Percentiles rank a stretch among this genome's conserved stretches.
These are phyloP conservation scores for Melitaea cinxia DNA, from an alignment of 1,140 invertebrate genomes.

Conservation along the genomic window DNA sequence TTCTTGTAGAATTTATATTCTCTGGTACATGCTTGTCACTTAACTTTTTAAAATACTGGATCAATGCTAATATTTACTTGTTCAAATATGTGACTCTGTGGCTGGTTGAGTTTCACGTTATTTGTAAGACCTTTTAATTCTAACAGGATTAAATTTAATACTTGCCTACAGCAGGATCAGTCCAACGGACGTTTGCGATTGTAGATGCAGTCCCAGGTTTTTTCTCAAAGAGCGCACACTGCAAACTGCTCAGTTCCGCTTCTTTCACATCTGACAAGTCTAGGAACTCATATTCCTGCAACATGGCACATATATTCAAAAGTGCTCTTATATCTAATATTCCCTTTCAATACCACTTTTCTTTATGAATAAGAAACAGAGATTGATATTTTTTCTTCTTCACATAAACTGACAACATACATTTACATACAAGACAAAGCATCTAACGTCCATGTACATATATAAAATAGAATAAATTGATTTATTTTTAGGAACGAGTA, in stretches of 20 bases:
- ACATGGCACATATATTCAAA: conserved; percentile 59
- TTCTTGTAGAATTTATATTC: too few species aligned
- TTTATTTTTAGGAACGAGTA: too few species aligned
- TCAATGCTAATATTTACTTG: too few species aligned
- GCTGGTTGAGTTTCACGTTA: too few species aligned
- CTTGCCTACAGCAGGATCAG: conserved; percentile 52
- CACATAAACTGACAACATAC: not conserved
- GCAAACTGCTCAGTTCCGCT: conserved; percentile 77
- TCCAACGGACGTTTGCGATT: conserved; percentile 51
- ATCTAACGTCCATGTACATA: too few species aligned
- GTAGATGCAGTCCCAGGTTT: conserved; percentile 47
- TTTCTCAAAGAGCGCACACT: conserved; percentile 74
- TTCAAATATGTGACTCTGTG: too few species aligned
- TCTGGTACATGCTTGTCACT: too few species aligned
- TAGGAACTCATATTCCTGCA: conserved; percentile 82
- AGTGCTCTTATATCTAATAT: conserved; percentile 34
- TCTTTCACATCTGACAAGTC: conserved; percentile 82
- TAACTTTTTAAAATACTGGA: too few species aligned
- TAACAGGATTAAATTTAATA: not conserved
- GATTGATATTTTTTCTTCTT: not conserved
- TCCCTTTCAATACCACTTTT: conserved; percentile 17
- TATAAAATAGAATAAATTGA: too few species aligned
- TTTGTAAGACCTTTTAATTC: not conserved
- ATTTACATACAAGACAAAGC: not conserved
- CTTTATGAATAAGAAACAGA: not conserved